These are phyloP conservation scores for Chrysolina haemoptera DNA, from an alignment of 2,888 invertebrate species.

Conservation along the genomic window DNA sequence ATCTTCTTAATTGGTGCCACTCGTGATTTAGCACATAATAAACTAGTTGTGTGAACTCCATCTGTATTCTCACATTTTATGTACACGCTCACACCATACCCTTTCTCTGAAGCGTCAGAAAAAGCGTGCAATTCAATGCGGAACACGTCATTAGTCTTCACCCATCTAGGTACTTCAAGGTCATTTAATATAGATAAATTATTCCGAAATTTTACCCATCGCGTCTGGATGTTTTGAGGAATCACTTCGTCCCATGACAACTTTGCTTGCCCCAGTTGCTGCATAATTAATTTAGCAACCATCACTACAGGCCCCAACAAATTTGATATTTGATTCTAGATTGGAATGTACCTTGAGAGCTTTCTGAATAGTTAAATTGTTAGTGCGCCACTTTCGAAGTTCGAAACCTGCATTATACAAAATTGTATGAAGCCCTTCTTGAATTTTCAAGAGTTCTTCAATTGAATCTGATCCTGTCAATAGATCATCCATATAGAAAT, in stretches of 20 bases:
- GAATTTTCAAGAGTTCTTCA: not conserved
- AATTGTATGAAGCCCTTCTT: not conserved
- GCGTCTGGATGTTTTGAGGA: too few species aligned
- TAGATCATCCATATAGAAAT: conserved; percentile 5
- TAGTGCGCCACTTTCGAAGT: not conserved
- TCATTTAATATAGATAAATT: too few species aligned
- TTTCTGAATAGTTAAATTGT: not conserved
- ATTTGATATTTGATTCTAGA: not conserved
- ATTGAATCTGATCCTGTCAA: conserved; percentile 17
- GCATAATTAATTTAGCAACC: conserved; percentile 4
- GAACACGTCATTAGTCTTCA: too few species aligned
- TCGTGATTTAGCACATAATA: too few species aligned
- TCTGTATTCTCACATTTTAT: too few species aligned
- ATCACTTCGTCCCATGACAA: too few species aligned
- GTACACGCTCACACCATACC: not conserved
- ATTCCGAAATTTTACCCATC: too few species aligned
- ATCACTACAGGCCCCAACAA: conserved; percentile 1
- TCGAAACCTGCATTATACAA: conserved; percentile 11
- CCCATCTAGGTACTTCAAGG: too few species aligned
- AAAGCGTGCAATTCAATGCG: too few species aligned
- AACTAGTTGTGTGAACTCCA: too few species aligned
- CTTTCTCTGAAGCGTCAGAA: too few species aligned
- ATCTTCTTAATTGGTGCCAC: too few species aligned
- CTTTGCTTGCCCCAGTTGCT: not conserved
- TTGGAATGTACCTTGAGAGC: not conserved